Evolutionary conservation across 2,888 invertebrate species (phyloP).

Genomic region (Anticlea derivata): DNA sequence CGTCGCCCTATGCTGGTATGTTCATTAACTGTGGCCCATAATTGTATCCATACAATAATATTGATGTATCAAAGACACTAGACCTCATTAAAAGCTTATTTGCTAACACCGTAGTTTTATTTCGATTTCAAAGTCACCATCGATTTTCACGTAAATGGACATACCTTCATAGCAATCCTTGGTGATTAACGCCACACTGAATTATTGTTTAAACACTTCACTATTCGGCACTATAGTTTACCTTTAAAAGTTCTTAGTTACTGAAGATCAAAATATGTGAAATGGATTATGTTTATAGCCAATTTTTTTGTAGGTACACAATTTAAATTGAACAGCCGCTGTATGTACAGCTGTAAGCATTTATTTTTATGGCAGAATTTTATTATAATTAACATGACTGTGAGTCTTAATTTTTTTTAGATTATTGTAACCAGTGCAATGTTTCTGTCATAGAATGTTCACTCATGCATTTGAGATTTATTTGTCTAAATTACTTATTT

Average conservation of each 20-base stretch:
- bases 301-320: slow-evolving; percentile 40
- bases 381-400: slow-evolving; percentile 41
- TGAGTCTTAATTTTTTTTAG: slow-evolving; percentile 23
- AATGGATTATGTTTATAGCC: slow-evolving; percentile 49
- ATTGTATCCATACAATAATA: slow-evolving; percentile 50
- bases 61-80: slow-evolving; percentile 69
- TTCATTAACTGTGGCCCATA: slow-evolving; percentile 61
- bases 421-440: slow-evolving; percentile 50
- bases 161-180: slow-evolving; percentile 69
- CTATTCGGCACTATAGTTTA: slow-evolving; percentile 29
- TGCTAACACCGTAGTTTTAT: slow-evolving; percentile 74
- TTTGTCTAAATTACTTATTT: slow-evolving; percentile 54
- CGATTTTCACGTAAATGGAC: slow-evolving; percentile 58
- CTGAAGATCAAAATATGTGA: slow-evolving; percentile 53
- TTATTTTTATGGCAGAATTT: slow-evolving; percentile 71
- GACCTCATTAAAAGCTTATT: slow-evolving; percentile 77
- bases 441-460: slow-evolving; percentile 60
- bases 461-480: slow-evolving; percentile 56
- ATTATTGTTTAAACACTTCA: slow-evolving; percentile 1
- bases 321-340: slow-evolving; percentile 16
- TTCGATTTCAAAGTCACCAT: slow-evolving; percentile 54
- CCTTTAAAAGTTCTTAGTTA: slow-evolving; percentile 36
- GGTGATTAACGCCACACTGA: slow-evolving; percentile 43
- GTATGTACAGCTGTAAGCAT: slow-evolving; percentile 49
- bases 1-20: slow-evolving; percentile 73